phyloP scores from a whole-genome alignment of 2,888 invertebrate genomes.

The Caenorhabditis panamensis region DNA sequence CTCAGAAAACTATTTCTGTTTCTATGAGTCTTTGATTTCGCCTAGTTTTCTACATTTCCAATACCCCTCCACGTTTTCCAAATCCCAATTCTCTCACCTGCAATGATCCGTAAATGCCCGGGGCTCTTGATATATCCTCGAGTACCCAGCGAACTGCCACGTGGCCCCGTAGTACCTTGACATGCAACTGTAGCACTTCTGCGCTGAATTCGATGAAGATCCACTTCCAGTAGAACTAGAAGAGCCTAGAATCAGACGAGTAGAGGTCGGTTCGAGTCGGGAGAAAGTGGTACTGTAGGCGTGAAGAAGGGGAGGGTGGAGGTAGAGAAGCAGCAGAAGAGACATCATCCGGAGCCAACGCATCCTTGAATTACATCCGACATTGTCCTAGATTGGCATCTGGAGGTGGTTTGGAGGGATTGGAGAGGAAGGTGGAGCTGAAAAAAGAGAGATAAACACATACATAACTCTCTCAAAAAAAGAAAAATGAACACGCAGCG shows the following conservation, averaged over 20 bases:
- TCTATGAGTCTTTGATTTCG: neutral
- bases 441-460: neutral
- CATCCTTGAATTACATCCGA: slow-evolving; percentile 4
- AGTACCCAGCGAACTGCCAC: slow-evolving; percentile 79
- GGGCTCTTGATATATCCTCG: slow-evolving; percentile 77
- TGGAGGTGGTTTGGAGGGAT: too few species aligned
- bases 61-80: too few species aligned
- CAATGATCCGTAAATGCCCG: slow-evolving; percentile 76
- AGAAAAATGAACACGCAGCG: slow-evolving; percentile 24
- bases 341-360: slow-evolving; percentile 29
- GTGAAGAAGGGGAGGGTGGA: slow-evolving; percentile 34
- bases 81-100: too few species aligned
- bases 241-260: slow-evolving; percentile 46
- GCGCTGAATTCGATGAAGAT: slow-evolving; percentile 10
- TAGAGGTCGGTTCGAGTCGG: slow-evolving; percentile 45
- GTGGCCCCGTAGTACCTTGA: slow-evolving; percentile 78
- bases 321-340: slow-evolving; percentile 28
- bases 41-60: too few species aligned
- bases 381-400: too few species aligned
- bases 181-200: slow-evolving; percentile 78
- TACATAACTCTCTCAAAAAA: neutral
- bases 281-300: slow-evolving; percentile 57
- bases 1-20: too few species aligned
- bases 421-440: neutral
- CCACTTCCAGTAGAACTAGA: slow-evolving; percentile 6